Evolutionary conservation across 1,140 invertebrate species (phyloP).

Genomic region (Holcopasites calliopsidis): DNA sequence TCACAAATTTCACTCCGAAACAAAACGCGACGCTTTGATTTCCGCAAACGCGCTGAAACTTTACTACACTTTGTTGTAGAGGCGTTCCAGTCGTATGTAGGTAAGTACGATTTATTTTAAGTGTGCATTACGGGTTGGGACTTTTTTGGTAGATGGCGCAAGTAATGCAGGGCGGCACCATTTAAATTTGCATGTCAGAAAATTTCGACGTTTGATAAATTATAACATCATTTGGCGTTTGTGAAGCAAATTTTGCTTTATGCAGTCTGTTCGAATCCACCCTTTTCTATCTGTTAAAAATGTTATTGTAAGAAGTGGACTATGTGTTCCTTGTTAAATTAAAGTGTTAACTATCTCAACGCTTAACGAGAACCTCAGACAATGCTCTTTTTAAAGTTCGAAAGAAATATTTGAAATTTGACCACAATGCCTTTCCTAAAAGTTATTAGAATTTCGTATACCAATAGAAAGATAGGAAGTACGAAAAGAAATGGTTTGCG

Average conservation of each 20-base stretch:
- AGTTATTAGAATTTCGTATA: slow-evolving; percentile 10
- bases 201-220: neutral
- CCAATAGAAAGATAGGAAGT: slow-evolving; percentile 16
- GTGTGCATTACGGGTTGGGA: too few relatives aligned
- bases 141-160: neutral
- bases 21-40: neutral
- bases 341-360: neutral
- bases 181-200: neutral
- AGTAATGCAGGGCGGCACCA: neutral
- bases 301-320: too few relatives aligned
- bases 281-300: neutral
- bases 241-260: neutral
- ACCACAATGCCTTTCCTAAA: slow-evolving; percentile 53
- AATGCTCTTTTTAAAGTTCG: neutral
- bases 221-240: neutral
- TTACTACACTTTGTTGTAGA: neutral
- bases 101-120: neutral
- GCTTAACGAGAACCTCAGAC: neutral
- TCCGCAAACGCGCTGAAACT: neutral
- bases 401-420: neutral
- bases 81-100: slow-evolving; percentile 12
- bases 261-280: neutral
- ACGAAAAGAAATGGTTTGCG: slow-evolving; percentile 77
- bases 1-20: neutral
- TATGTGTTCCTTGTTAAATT: neutral